These are phyloP conservation scores for Eonycteris spelaea DNA, from an alignment of 2,113 vertebrate species.

Conservation along the genomic window DNA sequence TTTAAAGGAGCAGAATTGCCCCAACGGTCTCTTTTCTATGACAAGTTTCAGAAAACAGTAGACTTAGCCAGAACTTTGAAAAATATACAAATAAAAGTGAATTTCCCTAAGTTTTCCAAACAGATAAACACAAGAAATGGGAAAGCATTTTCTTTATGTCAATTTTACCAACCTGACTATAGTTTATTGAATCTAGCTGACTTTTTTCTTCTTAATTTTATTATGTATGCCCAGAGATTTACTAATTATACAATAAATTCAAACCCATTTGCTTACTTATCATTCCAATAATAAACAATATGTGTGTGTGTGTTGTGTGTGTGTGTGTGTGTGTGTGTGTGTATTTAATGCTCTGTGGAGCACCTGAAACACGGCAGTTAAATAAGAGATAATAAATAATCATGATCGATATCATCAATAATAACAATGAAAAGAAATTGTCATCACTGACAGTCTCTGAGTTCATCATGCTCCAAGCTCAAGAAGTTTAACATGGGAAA, in stretches of 20 bases:
- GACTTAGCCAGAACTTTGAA: neutral
- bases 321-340: neutral
- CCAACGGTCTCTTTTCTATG: neutral
- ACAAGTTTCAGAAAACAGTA: neutral
- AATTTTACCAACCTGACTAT: neutral
- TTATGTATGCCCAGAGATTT: neutral
- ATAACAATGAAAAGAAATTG: constrained; percentile 13
- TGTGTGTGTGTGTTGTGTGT: neutral
- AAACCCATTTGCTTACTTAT: neutral
- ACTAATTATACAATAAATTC: constrained; percentile 21
- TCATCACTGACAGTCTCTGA: neutral
- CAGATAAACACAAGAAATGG: neutral
- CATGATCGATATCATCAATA: neutral
- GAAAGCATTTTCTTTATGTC: neutral
- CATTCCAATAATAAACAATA: neutral
- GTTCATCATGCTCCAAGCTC: neutral
- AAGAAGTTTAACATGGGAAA: neutral
- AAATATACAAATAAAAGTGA: neutral
- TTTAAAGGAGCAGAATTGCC: neutral
- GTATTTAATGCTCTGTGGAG: neutral
- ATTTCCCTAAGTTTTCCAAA: neutral
- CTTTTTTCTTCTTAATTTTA: neutral
- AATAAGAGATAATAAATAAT: neutral
- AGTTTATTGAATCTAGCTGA: neutral
- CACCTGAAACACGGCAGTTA: neutral